These are phyloP conservation scores for Sebastolobus altivelis DNA, from an alignment of 2,797 vertebrate species.

Conservation along the genomic window DNA sequence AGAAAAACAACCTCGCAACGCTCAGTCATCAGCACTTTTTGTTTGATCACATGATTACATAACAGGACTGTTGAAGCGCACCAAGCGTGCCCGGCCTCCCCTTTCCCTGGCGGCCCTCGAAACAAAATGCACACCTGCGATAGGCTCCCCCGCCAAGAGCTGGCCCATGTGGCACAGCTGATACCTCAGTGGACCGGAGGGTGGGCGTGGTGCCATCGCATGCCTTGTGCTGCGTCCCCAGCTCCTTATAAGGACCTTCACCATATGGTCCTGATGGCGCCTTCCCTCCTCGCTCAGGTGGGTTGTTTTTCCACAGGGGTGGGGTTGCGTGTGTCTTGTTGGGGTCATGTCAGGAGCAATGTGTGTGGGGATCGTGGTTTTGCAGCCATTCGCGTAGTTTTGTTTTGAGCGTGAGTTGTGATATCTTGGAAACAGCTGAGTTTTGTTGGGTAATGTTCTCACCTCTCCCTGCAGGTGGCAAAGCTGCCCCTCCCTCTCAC, in stretches of 20 bases:
- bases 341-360: constrained; percentile 48
- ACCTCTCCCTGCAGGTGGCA: constrained; percentile 66
- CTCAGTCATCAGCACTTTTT: constrained; percentile 78
- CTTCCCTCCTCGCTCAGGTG: constrained; percentile 66
- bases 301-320: constrained; percentile 66
- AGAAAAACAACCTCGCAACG: constrained; percentile 53
- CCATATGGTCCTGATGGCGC: constrained; percentile 82
- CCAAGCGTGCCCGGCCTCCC: constrained; percentile 51
- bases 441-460: constrained; percentile 50
- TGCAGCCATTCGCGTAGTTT: neutral
- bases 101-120: constrained; percentile 32
- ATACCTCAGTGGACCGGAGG: constrained; percentile 75
- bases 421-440: constrained; percentile 43
- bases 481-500: constrained; percentile 62
- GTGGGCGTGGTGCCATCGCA: constrained; percentile 75
- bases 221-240: constrained; percentile 55
- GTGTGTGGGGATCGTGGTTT: constrained; percentile 22
- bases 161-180: constrained; percentile 79
- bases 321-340: constrained; percentile 42
- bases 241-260: constrained; percentile 78
- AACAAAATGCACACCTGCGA: constrained; percentile 71
- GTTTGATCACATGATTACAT: constrained; percentile 77
- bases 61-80: constrained; percentile 67
- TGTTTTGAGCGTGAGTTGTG: constrained; percentile 9
- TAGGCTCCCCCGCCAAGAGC: constrained; percentile 69